Evolutionary conservation across 53 echinoderm and acorn worm species (phyloP), one percentile per base, ranked within the genome.

Genomic region (Echinometra lucunter): DNA sequence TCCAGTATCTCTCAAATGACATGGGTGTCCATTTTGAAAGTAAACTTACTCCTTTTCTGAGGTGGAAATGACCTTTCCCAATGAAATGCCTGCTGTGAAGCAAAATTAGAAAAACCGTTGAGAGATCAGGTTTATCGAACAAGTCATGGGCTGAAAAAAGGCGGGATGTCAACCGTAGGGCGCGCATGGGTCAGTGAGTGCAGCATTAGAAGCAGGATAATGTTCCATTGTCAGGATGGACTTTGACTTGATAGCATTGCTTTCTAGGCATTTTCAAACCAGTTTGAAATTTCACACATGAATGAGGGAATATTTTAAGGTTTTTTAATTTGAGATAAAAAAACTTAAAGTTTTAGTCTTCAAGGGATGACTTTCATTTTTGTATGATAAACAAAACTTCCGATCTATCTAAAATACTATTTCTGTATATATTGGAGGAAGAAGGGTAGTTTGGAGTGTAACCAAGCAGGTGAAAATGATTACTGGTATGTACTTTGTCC

Each of bases 21-120:
- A 85, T 21, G n/a, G 47, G 47, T 47, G 49, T 85, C 85, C 45
- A 85, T 85, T 85, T 45, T 69, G 9, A 90, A 23, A 32, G 42
- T 69, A 91, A 91, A 67, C 38, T 91, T 69, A 69, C 91, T 63
- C 91, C 72, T 12, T 45, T 66, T 91, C 30, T 67, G 91, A 67
- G 91, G 67, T 91, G 70, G 91, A 91, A 66, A 66, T 91, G 91
- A 91, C 91, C 91, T 91, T 91, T 66, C 27, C 69, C 91, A 91
- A 91, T 91, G 66, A 91, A 63, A 69, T 45, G 16, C 91, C 91
- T 21, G 67, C 91, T 91, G 91, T 91, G 91, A 45, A 63, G 44
- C 45, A 66, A 67, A 66, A 91, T 91, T 58, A 91, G 91, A 91
- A 66, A n/a, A 91, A 45, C 66, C 60, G 47, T 60, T 2, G 45